Percentiles rank a stretch among this genome's conserved stretches.
Evolutionary conservation across 1,140 invertebrate genomes (phyloP).

Genomic region (Dinoponera quadriceps): DNA sequence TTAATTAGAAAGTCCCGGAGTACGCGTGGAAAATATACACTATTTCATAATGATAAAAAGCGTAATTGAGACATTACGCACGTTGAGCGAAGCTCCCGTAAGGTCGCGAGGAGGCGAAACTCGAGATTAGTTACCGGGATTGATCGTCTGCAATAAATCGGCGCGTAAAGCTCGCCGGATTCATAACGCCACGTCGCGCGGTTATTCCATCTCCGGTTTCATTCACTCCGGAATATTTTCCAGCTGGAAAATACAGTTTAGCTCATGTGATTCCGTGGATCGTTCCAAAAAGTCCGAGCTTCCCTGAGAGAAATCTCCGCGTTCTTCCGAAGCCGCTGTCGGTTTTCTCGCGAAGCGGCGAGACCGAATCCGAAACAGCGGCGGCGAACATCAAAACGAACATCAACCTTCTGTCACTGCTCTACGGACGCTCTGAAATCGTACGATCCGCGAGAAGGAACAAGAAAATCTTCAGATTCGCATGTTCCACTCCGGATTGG

Average conservation of each 20-base stretch:
- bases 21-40: constrained; percentile 20
- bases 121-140: constrained; percentile 22
- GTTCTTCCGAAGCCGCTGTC: too few relatives aligned
- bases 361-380: too few relatives aligned
- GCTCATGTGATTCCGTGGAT: too few relatives aligned
- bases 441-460: too few relatives aligned
- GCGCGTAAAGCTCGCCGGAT: constrained; percentile 6
- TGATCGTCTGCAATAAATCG: constrained; percentile 42
- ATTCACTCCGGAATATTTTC: neutral
- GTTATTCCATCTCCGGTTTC: neutral
- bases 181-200: neutral
- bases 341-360: too few relatives aligned
- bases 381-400: too few relatives aligned
- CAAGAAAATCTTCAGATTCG: too few relatives aligned
- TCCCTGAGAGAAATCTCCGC: too few relatives aligned
- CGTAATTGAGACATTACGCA: constrained; percentile 43
- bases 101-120: constrained; percentile 27
- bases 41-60: constrained; percentile 52
- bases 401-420: too few relatives aligned
- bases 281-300: too few relatives aligned
- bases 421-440: too few relatives aligned
- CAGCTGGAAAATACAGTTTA: neutral
- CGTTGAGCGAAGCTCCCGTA: neutral
- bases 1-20: constrained; percentile 39
- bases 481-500: neutral